These are phyloP conservation scores for Platycheirus rosarum DNA, from an alignment of 2,888 invertebrate species.

Conservation along the genomic window DNA sequence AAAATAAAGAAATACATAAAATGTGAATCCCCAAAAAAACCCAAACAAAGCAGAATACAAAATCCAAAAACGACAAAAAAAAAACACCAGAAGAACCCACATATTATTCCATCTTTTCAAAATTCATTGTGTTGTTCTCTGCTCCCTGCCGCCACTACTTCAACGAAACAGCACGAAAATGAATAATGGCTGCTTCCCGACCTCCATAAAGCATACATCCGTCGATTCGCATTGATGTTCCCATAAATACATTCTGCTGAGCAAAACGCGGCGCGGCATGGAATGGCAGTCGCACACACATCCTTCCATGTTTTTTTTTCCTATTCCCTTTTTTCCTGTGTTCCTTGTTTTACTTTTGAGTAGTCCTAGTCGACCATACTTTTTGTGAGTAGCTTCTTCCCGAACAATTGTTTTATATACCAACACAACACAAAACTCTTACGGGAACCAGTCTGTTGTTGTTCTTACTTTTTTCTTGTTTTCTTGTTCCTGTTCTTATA, in stretches of 20 bases:
- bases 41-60: slow-evolving; percentile 74
- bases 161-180: slow-evolving; percentile 77
- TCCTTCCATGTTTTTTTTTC: slow-evolving; percentile 38
- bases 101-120: slow-evolving; percentile 55
- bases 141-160: slow-evolving; percentile 58
- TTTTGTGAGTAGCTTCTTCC: slow-evolving; percentile 27
- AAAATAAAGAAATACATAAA: too few relatives aligned
- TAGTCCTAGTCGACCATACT: slow-evolving; percentile 41
- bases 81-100: slow-evolving; percentile 38
- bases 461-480: slow-evolving; percentile 13
- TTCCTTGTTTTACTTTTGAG: too few relatives aligned
- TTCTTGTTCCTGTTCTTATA: slow-evolving; percentile 8
- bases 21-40: too few relatives aligned
- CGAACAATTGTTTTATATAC: slow-evolving; percentile 32
- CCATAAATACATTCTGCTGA: slow-evolving; percentile 77
- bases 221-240: slow-evolving; percentile 81
- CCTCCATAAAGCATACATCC: slow-evolving; percentile 80
- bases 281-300: slow-evolving; percentile 70
- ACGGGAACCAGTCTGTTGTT: slow-evolving; percentile 37
- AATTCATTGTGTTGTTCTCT: slow-evolving; percentile 59
- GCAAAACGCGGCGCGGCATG: slow-evolving; percentile 28
- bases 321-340: not conserved
- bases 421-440: slow-evolving; percentile 48
- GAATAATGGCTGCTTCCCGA: slow-evolving; percentile 82
- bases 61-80: too few relatives aligned